These are phyloP conservation scores for Zaprionus obscuricornis DNA, from an alignment of 2,888 invertebrate genomes.

Conservation along the genomic window DNA sequence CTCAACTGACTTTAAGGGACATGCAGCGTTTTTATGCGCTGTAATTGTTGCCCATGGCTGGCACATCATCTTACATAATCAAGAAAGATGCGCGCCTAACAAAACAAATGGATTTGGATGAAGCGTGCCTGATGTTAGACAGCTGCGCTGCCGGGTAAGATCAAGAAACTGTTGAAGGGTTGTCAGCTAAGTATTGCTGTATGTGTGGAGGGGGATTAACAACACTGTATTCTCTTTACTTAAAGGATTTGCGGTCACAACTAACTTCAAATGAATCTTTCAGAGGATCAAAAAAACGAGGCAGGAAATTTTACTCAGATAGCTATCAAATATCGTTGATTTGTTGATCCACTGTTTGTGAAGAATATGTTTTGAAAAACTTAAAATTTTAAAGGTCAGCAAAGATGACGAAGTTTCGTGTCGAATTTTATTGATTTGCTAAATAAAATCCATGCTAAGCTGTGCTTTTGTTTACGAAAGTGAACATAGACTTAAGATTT, in stretches of 20 bases:
- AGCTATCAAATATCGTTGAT: background rate
- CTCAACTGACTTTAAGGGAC: constrained; percentile 65
- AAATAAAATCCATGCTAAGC: too few species aligned
- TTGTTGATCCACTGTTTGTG: background rate
- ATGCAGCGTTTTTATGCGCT: constrained; percentile 41
- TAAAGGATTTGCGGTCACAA: constrained; percentile 61
- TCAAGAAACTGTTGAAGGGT: constrained; percentile 57
- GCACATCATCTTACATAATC: constrained; percentile 62
- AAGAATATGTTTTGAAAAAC: constrained; percentile 10
- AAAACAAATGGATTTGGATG: constrained; percentile 55
- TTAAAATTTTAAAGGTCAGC: too few species aligned
- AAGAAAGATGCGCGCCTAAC: constrained; percentile 49
- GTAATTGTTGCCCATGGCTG: constrained; percentile 55
- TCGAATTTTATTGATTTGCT: too few species aligned
- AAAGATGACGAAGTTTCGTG: too few species aligned
- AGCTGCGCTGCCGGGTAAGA: constrained; percentile 55
- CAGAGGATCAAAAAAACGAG: constrained; percentile 21
- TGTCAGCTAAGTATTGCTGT: constrained; percentile 24
- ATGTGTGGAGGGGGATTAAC: constrained; percentile 56
- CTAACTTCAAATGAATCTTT: constrained; percentile 5
- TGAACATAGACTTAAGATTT: too few species aligned
- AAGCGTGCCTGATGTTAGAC: constrained; percentile 71
- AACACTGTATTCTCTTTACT: constrained; percentile 37
- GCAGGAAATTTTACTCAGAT: background rate
- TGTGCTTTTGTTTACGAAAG: too few species aligned